Conservation (phyloP, 1,140 invertebrate genomes). For the Lepidurus packardi region DNA sequence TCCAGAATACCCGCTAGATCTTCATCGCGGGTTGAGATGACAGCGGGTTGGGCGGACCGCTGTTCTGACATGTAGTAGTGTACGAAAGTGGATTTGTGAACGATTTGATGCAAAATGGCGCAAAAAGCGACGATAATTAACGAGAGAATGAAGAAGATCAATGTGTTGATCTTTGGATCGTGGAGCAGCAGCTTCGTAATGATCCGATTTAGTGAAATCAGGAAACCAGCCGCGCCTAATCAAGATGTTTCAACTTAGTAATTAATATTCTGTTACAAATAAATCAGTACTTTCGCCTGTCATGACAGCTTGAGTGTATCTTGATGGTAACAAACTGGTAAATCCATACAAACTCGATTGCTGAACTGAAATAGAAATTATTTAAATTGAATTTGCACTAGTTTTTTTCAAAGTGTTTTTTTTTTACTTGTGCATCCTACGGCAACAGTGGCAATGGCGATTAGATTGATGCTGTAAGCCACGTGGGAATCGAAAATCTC, state of each 20-base stretch:
- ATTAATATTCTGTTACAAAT: conserved; percentile 24
- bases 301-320: conserved; percentile 89
- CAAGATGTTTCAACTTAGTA: conserved; percentile 29
- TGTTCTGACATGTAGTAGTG: conserved; percentile 64
- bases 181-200: conserved; percentile 68
- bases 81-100: conserved; percentile 71
- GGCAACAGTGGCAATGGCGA: conserved; percentile 75
- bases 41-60: background rate
- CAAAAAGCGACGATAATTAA: conserved; percentile 66
- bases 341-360: conserved; percentile 92
- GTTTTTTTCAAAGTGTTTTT: background rate
- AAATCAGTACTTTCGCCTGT: conserved; percentile 75
- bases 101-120: conserved; percentile 65
- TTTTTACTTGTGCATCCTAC: conserved; percentile 74
- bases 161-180: conserved; percentile 69
- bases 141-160: conserved; percentile 75
- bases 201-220: conserved; percentile 75
- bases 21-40: background rate
- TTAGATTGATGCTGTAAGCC: conserved; percentile 72
- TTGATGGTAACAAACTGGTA: conserved; percentile 79
- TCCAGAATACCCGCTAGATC: background rate
- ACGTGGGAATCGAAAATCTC: conserved; percentile 64
- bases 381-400: background rate
- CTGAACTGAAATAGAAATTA: conserved; percentile 57
- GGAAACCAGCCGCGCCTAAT: conserved; percentile 73